Percentiles rank a stretch among this genome's conserved stretches.
These are phyloP conservation scores for Meriones unguiculatus DNA, from an alignment of 2,113 vertebrate species.

Conservation along the genomic window DNA sequence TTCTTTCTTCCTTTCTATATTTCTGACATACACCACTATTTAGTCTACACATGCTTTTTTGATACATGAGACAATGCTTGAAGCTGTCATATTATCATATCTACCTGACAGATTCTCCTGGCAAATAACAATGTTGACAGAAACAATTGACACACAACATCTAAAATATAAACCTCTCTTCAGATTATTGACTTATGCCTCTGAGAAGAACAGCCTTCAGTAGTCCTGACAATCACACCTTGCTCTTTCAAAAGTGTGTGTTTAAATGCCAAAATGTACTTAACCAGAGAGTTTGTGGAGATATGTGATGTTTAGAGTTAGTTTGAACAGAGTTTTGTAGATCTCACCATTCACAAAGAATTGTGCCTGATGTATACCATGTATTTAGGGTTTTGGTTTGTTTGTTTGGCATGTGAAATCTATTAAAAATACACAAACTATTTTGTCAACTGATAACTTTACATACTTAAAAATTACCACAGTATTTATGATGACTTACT, in stretches of 20 bases:
- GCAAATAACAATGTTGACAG: constrained; percentile 70
- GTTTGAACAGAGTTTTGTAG: neutral
- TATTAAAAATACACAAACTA: neutral
- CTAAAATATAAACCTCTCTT: constrained; percentile 61
- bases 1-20: neutral
- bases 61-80: constrained; percentile 29
- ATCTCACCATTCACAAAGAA: neutral
- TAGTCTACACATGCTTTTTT: constrained; percentile 10
- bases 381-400: neutral
- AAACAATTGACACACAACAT: constrained; percentile 63
- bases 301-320: neutral
- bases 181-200: constrained; percentile 71
- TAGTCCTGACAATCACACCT: constrained; percentile 61
- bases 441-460: neutral
- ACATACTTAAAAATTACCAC: neutral
- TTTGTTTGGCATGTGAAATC: neutral
- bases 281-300: neutral
- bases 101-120: constrained; percentile 70
- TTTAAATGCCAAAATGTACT: constrained; percentile 45
- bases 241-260: constrained; percentile 44
- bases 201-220: constrained; percentile 60
- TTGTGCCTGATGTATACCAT: neutral
- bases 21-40: neutral
- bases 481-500: neutral
- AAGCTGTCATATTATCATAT: constrained; percentile 72